These are phyloP conservation scores for Melozone crissalis DNA, from an alignment of 2,113 vertebrate genomes.

Conservation along the genomic window DNA sequence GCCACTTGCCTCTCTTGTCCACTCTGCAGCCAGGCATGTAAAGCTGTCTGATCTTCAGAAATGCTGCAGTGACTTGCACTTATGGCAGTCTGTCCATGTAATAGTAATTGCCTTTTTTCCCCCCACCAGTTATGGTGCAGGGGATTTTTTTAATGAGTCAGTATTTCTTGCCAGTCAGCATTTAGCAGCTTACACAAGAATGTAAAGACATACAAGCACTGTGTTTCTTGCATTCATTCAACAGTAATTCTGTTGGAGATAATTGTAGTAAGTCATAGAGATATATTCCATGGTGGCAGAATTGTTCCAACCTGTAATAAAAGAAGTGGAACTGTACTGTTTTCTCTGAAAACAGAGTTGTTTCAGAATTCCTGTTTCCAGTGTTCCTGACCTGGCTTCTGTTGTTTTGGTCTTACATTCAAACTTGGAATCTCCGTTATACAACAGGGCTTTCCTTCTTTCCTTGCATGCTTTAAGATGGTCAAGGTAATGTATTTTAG, in stretches of 20 bases:
- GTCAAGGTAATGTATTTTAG: not conserved
- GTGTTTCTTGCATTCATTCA: not conserved
- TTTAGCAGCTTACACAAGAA: not conserved
- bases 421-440: not conserved
- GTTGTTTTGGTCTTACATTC: not conserved
- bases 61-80: not conserved
- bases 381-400: not conserved
- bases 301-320: not conserved
- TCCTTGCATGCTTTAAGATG: not conserved
- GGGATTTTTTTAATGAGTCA: not conserved
- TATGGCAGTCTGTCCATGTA: not conserved
- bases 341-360: not conserved
- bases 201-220: not conserved
- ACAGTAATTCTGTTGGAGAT: not conserved
- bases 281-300: not conserved
- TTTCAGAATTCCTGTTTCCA: not conserved
- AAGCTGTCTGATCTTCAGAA: not conserved
- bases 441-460: not conserved
- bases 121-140: not conserved
- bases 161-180: not conserved
- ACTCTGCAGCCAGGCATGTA: conserved; percentile 46
- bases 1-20: conserved; percentile 5
- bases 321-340: not conserved
- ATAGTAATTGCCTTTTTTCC: not conserved
- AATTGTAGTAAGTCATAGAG: not conserved